Conservation (phyloP, 2,888 invertebrate species). For the Clivina fossor region DNA sequence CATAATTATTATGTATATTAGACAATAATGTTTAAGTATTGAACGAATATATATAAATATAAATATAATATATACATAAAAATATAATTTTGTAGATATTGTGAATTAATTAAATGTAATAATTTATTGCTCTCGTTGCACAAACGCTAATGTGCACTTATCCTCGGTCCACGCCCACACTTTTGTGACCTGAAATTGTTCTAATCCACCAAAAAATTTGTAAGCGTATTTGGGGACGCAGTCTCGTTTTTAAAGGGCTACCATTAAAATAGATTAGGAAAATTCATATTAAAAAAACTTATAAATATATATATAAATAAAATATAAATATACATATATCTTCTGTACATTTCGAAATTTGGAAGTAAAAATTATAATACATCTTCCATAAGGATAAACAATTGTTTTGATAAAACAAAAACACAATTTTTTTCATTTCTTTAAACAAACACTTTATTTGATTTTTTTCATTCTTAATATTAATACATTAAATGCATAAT, state of each 20-base stretch:
- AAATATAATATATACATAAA: conserved; percentile 27
- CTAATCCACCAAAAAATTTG: too few species aligned
- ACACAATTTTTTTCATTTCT: conserved; percentile 16
- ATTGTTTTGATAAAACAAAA: conserved; percentile 15
- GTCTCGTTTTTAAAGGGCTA: too few species aligned
- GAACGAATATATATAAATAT: conserved; percentile 36
- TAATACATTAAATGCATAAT: not conserved
- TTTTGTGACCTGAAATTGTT: too few species aligned
- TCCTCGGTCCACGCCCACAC: too few species aligned
- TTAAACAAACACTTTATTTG: conserved; percentile 22
- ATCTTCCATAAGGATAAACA: conserved; percentile 48
- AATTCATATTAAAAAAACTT: conserved; percentile 43
- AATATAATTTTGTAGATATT: conserved; percentile 38
- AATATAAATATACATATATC: conserved; percentile 32
- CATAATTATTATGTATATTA: conserved; percentile 27
- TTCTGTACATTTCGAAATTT: conserved; percentile 52
- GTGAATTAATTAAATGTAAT: conserved; percentile 36
- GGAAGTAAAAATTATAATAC: conserved; percentile 54
- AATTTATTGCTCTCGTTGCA: too few species aligned
- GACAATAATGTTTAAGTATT: conserved; percentile 34
- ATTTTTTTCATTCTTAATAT: not conserved
- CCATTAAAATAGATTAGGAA: conserved; percentile 37
- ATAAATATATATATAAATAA: conserved; percentile 38
- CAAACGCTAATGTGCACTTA: not conserved
- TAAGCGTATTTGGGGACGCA: too few species aligned